Evolutionary conservation across 2,888 invertebrate species (phyloP).

Genomic region (Nephrotoma appendiculata): DNA sequence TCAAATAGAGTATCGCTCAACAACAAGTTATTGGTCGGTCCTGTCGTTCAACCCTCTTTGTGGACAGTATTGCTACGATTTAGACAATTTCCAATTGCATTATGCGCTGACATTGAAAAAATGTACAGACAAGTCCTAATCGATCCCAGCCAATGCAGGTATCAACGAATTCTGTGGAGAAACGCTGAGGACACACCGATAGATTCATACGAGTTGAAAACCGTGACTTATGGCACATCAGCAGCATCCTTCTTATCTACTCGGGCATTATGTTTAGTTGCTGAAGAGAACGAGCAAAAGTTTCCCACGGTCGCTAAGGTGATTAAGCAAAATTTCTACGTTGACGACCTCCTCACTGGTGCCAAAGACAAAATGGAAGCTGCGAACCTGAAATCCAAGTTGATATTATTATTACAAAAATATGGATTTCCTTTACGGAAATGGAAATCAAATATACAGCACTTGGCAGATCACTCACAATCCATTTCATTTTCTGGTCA

Average conservation of each 20-base stretch:
- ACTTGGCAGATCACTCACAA: not conserved
- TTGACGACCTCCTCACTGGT: not conserved
- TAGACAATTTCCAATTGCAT: no score
- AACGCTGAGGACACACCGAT: not conserved
- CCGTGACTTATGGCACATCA: not conserved
- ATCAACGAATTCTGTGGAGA: not conserved
- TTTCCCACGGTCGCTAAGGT: not conserved
- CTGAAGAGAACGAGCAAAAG: not conserved
- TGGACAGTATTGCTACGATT: no score
- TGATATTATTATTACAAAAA: not conserved
- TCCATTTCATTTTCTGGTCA: not conserved
- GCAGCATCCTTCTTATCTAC: no score
- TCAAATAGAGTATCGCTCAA: no score
- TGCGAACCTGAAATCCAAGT: not conserved
- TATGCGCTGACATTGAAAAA: no score
- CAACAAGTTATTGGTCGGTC: no score
- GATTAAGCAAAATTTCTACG: not conserved
- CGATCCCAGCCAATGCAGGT: not conserved
- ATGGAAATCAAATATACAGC: not conserved
- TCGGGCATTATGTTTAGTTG: not conserved
- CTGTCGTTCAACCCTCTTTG: no score
- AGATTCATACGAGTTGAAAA: not conserved
- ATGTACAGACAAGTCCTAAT: not conserved
- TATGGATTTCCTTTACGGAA: not conserved
- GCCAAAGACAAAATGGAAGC: no score